Conservation (phyloP, 2,888 invertebrate species). For the Metalampra italica region DNA sequence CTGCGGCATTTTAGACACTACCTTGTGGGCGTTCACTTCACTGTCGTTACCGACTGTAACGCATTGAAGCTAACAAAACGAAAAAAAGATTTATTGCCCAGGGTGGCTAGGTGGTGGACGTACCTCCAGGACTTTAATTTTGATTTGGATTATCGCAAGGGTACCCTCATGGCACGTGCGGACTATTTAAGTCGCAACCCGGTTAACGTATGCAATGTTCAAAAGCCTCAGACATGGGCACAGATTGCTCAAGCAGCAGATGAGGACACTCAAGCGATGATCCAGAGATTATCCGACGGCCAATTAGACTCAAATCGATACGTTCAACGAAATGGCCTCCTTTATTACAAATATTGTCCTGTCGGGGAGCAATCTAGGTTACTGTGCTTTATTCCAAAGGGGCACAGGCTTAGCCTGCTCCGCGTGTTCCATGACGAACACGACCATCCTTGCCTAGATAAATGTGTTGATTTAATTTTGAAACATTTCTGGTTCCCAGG, state of each 20-base stretch:
- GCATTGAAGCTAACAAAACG: slow-evolving; percentile 14
- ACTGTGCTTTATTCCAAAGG: not conserved
- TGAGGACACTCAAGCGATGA: not conserved
- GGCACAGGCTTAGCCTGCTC: not conserved
- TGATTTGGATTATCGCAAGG: slow-evolving; percentile 13
- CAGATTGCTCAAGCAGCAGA: too few species aligned
- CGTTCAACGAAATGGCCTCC: not conserved
- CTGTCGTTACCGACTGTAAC: slow-evolving; percentile 16
- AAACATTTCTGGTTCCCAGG: too few species aligned
- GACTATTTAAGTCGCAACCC: slow-evolving; percentile 13
- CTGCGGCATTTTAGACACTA: slow-evolving; percentile 15
- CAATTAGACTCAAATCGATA: not conserved
- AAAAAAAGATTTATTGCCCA: slow-evolving; percentile 17
- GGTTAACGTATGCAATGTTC: not conserved
- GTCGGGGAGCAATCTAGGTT: not conserved
- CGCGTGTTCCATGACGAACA: too few species aligned
- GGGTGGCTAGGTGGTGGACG: slow-evolving; percentile 29
- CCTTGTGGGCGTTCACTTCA: slow-evolving; percentile 12
- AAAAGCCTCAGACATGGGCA: not conserved
- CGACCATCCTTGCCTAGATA: too few species aligned
- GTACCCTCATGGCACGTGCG: slow-evolving; percentile 10
- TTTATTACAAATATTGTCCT: not conserved
- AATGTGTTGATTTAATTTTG: too few species aligned
- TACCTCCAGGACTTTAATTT: slow-evolving; percentile 18
- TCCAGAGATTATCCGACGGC: not conserved